These are phyloP conservation scores for Neogobius melanostomus DNA, from an alignment of 2,113 vertebrate species.

Conservation along the genomic window DNA sequence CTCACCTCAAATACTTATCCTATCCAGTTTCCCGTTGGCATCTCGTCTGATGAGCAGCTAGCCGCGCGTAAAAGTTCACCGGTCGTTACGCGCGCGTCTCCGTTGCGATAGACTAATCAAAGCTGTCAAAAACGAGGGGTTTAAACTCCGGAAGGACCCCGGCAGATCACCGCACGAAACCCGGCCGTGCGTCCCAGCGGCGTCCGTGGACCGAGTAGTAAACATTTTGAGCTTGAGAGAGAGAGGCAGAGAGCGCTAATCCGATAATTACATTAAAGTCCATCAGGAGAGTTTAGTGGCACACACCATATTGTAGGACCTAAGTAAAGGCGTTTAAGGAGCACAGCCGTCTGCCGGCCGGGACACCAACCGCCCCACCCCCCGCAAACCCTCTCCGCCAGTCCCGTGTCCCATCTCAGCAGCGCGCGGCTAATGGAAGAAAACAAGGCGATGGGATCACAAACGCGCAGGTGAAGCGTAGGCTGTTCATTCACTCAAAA, in stretches of 20 bases:
- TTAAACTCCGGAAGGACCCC: not conserved
- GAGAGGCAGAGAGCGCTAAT: constrained; percentile 63
- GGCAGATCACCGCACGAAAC: constrained; percentile 2
- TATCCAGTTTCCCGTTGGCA: constrained; percentile 3
- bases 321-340: constrained; percentile 73
- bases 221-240: constrained; percentile 53
- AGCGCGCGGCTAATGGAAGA: constrained; percentile 39
- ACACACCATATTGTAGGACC: constrained; percentile 69
- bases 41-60: constrained; percentile 1
- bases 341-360: constrained; percentile 61
- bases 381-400: constrained; percentile 20
- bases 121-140: constrained; percentile 10
- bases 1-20: not conserved
- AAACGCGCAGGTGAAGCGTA: not conserved
- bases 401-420: constrained; percentile 21
- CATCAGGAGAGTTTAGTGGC: constrained; percentile 72
- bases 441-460: not conserved
- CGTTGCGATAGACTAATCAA: constrained; percentile 14
- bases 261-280: constrained; percentile 76
- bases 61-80: constrained; percentile 37
- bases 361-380: constrained; percentile 15
- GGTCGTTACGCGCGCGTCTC: not conserved
- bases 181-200: constrained; percentile 13
- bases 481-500: too few relatives aligned
- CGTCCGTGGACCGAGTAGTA: constrained; percentile 39